A percentile compares a stretch with the other conserved stretches of the same genome.
phyloP scores from a whole-genome alignment of 2,113 vertebrate species.

The Rhinolophus ferrumequinum region DNA sequence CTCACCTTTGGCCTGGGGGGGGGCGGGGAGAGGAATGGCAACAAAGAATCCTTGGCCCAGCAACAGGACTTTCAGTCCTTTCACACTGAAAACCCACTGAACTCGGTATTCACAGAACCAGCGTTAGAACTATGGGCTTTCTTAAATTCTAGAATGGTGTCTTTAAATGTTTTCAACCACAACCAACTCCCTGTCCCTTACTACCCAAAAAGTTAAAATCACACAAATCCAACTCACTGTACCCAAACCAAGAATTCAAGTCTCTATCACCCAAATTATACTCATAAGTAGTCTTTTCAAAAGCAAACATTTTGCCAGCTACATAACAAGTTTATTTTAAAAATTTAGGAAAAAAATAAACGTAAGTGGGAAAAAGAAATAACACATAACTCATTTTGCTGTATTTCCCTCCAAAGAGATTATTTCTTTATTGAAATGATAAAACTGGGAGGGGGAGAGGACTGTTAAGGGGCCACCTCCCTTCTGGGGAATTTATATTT shows the following conservation, averaged over 20 bases:
- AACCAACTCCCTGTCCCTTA: not conserved
- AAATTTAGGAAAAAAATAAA: not conserved
- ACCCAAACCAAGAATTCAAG: conserved; percentile 37
- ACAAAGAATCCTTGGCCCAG: not conserved
- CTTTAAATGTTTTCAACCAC: not conserved
- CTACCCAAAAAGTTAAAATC: not conserved
- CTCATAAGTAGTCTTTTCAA: not conserved
- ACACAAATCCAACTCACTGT: not conserved
- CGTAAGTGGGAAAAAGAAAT: not conserved
- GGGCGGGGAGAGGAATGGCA: not conserved
- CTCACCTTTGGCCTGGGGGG: conserved; percentile 58
- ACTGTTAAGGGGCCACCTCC: conserved; percentile 23
- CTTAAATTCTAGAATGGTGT: not conserved
- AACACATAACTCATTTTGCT: not conserved
- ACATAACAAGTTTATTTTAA: not conserved
- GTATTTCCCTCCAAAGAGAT: not conserved
- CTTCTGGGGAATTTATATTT: conserved; percentile 66
- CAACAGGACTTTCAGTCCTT: not conserved
- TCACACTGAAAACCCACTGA: conserved; percentile 25
- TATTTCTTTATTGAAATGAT: conserved; percentile 21
- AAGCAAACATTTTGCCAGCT: conserved; percentile 1
- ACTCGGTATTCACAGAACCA: not conserved
- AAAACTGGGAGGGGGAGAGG: not conserved
- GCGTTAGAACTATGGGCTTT: not conserved
- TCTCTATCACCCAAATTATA: conserved; percentile 12